Percentiles rank a stretch among this genome's conserved stretches.
These are phyloP conservation scores for Ecliptopera silaceata DNA, from an alignment of 2,888 invertebrate genomes.

Conservation along the genomic window DNA sequence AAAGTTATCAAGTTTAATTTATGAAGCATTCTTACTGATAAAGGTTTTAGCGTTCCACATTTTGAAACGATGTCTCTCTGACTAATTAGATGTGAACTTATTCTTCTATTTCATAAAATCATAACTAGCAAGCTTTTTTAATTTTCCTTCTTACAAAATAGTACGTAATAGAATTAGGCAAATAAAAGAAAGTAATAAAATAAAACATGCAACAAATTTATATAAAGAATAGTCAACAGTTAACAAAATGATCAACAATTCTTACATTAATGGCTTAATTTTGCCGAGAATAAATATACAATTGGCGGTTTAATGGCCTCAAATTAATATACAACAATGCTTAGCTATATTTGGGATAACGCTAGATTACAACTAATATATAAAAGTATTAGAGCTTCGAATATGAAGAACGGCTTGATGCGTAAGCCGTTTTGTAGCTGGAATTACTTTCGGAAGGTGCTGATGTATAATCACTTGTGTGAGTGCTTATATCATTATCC, in stretches of 20 bases:
- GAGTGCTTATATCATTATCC: conserved; percentile 61
- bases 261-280: conserved; percentile 23
- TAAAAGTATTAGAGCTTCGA: conserved; percentile 41
- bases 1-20: conserved; percentile 41
- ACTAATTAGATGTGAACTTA: conserved; percentile 22
- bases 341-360: conserved; percentile 27
- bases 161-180: neutral
- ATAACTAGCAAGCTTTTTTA: no score
- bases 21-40: conserved; percentile 31
- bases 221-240: conserved; percentile 27
- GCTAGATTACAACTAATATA: conserved; percentile 13
- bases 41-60: conserved; percentile 14
- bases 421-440: conserved; percentile 63
- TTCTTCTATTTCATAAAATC: no score
- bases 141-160: neutral
- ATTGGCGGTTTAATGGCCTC: conserved; percentile 50
- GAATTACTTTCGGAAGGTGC: conserved; percentile 58
- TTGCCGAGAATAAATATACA: conserved; percentile 49
- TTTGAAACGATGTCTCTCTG: conserved; percentile 18
- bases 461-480: conserved; percentile 58
- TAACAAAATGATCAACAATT: conserved; percentile 27
- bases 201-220: conserved; percentile 29
- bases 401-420: conserved; percentile 57
- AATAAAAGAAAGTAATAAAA: neutral
- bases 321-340: conserved; percentile 29